A percentile compares a stretch with the other conserved stretches of the same genome.
phyloP scores from a whole-genome alignment of 2,113 vertebrate genomes.

The Antennarius striatus region DNA sequence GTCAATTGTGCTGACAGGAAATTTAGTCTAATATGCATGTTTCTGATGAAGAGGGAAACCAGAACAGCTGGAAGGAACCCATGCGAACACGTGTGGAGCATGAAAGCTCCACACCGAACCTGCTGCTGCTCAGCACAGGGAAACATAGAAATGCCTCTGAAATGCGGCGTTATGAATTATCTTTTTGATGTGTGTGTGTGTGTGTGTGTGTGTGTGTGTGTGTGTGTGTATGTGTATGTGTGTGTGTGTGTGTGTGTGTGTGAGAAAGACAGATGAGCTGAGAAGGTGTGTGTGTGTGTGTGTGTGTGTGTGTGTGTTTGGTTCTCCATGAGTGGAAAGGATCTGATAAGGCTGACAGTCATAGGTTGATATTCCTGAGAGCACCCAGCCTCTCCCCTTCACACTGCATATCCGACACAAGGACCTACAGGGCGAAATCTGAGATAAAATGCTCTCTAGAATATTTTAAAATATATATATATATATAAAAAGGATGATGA shows the following conservation, averaged over 20 bases:
- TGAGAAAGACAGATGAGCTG: conserved; percentile 27
- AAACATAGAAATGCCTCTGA: too few species aligned
- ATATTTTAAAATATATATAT: conserved; percentile 37
- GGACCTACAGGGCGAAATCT: conserved; percentile 48
- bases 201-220: conserved; percentile 29
- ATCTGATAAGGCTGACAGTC: conserved; percentile 76
- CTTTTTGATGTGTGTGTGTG: background rate
- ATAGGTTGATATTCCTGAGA: conserved; percentile 75
- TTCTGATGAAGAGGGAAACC: too few species aligned
- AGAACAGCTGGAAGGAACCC: too few species aligned
- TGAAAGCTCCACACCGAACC: too few species aligned
- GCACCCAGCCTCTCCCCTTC: conserved; percentile 66
- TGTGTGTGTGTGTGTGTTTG: conserved; percentile 61
- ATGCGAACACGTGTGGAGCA: too few species aligned
- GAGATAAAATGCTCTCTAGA: conserved; percentile 49
- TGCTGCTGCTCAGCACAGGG: too few species aligned
- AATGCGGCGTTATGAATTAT: too few species aligned
- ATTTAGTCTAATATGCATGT: too few species aligned
- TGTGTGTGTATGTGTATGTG: too few species aligned
- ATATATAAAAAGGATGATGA: background rate
- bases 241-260: conserved; percentile 58
- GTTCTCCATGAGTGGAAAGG: conserved; percentile 65
- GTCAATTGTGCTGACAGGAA: too few species aligned
- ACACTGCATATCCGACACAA: conserved; percentile 53
- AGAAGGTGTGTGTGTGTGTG: conserved; percentile 54